Evolutionary conservation across 2,113 vertebrate genomes (phyloP).

Genomic region (Planiliza haematocheilus): DNA sequence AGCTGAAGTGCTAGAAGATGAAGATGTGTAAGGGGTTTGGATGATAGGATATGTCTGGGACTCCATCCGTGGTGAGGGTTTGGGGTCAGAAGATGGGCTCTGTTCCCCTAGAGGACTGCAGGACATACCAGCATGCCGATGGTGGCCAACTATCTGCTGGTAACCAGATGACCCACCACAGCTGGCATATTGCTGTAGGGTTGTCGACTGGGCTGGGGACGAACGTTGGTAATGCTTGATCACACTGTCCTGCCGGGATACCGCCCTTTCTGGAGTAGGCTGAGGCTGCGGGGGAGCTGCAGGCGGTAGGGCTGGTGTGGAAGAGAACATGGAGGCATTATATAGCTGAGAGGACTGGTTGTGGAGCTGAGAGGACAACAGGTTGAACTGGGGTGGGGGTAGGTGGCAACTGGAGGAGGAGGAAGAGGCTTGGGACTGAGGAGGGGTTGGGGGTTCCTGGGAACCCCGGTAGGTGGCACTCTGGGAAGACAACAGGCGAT

Average conservation of each 20-base stretch:
- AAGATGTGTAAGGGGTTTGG: conserved; percentile 83
- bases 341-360: conserved; percentile 87
- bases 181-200: conserved; percentile 90
- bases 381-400: conserved; percentile 88
- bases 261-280: conserved; percentile 82
- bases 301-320: conserved; percentile 73
- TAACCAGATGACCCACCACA: conserved; percentile 88
- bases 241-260: conserved; percentile 90
- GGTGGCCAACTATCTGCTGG: conserved; percentile 85
- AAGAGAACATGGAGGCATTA: conserved; percentile 88
- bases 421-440: conserved; percentile 78
- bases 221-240: conserved; percentile 95
- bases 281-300: conserved; percentile 67
- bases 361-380: conserved; percentile 89
- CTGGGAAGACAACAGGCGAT: conserved; percentile 82
- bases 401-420: conserved; percentile 84
- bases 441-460: conserved; percentile 74
- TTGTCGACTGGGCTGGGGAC: conserved; percentile 78
- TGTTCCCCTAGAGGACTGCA: conserved; percentile 89
- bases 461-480: conserved; percentile 77
- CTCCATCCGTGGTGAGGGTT: conserved; percentile 73
- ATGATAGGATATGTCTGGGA: conserved; percentile 88
- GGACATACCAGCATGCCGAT: conserved; percentile 80
- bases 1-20: conserved; percentile 60
- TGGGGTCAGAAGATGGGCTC: conserved; percentile 81